Evolutionary conservation across 64 coral and sea anemone species (phyloP).

Genomic region (Dendrophyllia cribrosa): DNA sequence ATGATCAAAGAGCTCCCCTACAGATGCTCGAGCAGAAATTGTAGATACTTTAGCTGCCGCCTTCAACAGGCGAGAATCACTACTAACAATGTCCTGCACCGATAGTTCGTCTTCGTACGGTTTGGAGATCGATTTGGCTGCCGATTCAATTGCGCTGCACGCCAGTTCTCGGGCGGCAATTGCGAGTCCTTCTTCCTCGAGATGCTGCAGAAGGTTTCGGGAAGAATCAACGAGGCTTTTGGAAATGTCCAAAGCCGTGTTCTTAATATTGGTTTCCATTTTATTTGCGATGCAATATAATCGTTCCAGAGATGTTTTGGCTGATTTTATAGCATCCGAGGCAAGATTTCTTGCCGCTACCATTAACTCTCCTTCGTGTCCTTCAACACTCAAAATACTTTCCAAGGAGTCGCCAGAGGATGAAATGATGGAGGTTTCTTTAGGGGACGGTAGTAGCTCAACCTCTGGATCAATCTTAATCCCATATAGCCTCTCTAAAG

Average conservation of each 20-base stretch:
- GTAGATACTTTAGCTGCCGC: constrained; percentile 23
- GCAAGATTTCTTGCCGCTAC: constrained; percentile 67
- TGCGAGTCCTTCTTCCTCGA: constrained; percentile 10
- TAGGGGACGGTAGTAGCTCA: background rate
- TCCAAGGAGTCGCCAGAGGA: background rate
- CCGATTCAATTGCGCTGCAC: constrained; percentile 49
- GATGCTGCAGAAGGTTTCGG: background rate
- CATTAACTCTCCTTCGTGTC: constrained; percentile 40
- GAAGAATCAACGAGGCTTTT: constrained; percentile 50
- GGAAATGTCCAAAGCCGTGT: background rate
- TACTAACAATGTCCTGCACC: background rate
- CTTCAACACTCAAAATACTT: background rate
- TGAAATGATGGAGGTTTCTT: background rate
- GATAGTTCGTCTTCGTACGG: constrained; percentile 23
- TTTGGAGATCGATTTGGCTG: constrained; percentile 45
- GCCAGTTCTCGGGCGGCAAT: constrained; percentile 46
- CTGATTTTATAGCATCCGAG: constrained; percentile 62
- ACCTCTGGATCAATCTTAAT: constrained; percentile 48
- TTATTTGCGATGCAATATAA: constrained; percentile 36
- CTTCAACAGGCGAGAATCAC: background rate
- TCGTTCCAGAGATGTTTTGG: constrained; percentile 58
- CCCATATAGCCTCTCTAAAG: constrained; percentile 47
- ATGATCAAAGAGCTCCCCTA: constrained; percentile 35
- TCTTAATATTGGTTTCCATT: constrained; percentile 56
- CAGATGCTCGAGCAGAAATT: constrained; percentile 17